phyloP scores from a whole-genome alignment of 37 sponge, comb jelly and placozoan genomes.

The Crambe crambe region DNA sequence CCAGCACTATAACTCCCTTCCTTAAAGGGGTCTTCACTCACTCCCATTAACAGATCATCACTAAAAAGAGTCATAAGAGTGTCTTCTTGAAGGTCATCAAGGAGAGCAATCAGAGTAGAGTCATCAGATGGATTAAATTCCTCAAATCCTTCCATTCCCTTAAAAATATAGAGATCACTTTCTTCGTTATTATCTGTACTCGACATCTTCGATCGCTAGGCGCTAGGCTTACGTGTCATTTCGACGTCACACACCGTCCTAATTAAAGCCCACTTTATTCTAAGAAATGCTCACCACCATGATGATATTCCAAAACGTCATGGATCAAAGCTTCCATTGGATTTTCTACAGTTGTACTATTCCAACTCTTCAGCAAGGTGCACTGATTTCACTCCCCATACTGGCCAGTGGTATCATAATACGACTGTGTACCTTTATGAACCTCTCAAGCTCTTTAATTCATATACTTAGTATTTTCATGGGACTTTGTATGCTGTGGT shows the following conservation, averaged over 20 bases:
- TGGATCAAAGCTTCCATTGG: constrained; percentile 26
- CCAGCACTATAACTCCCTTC: too few relatives aligned
- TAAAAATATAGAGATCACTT: background rate
- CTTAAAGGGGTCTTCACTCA: background rate
- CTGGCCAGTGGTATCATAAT: constrained; percentile 12
- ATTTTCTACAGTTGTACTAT: constrained; percentile 21
- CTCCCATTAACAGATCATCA: background rate
- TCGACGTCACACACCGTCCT: background rate
- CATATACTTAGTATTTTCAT: constrained; percentile 19
- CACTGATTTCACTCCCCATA: constrained; percentile 8
- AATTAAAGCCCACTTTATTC: background rate
- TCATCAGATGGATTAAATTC: constrained; percentile 6
- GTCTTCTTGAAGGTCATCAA: constrained; percentile 48
- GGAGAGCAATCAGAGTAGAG: constrained; percentile 7
- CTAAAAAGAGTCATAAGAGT: constrained; percentile 2
- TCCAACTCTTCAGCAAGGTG: constrained; percentile 35
- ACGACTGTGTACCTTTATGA: constrained; percentile 25
- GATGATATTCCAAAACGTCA: too few relatives aligned
- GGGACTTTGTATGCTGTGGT: constrained; percentile 53
- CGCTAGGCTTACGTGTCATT: too few relatives aligned
- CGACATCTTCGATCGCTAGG: background rate
- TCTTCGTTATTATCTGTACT: background rate
- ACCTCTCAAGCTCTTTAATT: background rate
- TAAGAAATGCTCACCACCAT: background rate
- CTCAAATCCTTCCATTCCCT: constrained; percentile 17